A percentile compares a stretch with the other conserved stretches of the same genome.
Evolutionary conservation across 2,797 vertebrate genomes (phyloP).

Genomic region (Philypnodon macrostomus): DNA sequence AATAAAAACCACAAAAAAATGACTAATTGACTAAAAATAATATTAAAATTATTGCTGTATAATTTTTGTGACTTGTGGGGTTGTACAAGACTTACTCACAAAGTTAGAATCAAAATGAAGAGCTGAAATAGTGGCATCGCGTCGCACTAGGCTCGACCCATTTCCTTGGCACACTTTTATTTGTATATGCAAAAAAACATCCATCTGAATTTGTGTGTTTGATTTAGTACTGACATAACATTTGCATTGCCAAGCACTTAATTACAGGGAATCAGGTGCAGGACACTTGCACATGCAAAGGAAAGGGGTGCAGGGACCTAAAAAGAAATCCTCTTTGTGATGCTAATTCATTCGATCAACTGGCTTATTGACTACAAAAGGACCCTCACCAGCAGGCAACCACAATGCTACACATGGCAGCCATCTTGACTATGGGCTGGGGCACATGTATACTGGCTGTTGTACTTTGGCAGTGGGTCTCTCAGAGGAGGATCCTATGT

Average conservation of each 20-base stretch:
- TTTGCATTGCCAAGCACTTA: conserved; percentile 58
- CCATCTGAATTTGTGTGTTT: conserved; percentile 23
- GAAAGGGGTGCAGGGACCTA: conserved; percentile 37
- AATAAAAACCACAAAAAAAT: too few relatives aligned
- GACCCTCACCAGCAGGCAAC: conserved; percentile 52
- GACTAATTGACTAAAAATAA: too few relatives aligned
- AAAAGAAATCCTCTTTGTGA: conserved; percentile 59
- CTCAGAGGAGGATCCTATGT: conserved; percentile 25
- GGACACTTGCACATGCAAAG: conserved; percentile 36
- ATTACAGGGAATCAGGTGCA: conserved; percentile 55
- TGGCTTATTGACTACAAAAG: conserved; percentile 69
- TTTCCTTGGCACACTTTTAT: conserved; percentile 9
- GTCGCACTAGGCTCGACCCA: too few relatives aligned
- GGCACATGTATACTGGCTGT: conserved; percentile 29
- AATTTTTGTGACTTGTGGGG: too few relatives aligned
- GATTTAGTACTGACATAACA: conserved; percentile 21
- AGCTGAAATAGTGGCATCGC: too few relatives aligned
- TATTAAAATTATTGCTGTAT: too few relatives aligned
- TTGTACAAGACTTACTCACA: too few relatives aligned
- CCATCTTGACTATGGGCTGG: conserved; percentile 59
- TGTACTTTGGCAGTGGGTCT: conserved; percentile 23
- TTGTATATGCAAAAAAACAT: conserved; percentile 8
- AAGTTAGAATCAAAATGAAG: too few relatives aligned
- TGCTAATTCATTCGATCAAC: conserved; percentile 67
- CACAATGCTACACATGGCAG: conserved; percentile 52